phyloP scores from a whole-genome alignment of 2,888 invertebrate genomes.

The Altica lythri region DNA sequence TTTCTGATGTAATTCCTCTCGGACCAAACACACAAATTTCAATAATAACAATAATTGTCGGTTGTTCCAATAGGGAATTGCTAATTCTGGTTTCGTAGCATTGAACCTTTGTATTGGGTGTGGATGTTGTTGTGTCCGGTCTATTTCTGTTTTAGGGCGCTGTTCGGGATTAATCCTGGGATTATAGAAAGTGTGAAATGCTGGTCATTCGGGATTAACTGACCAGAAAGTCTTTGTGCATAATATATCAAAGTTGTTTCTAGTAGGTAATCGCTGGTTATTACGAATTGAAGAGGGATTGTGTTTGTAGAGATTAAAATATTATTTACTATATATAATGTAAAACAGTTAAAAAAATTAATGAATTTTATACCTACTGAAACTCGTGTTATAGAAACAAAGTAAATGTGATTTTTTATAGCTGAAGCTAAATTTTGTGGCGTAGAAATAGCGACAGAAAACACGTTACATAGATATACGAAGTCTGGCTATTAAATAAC shows the following conservation, averaged over 20 bases:
- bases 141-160: background rate
- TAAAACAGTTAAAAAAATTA: no score
- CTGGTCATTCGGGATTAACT: conserved; percentile 43
- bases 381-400: no score
- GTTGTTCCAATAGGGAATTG: conserved; percentile 1
- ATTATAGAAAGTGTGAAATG: conserved; percentile 48
- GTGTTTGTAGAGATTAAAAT: no score
- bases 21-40: no score
- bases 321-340: no score
- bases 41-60: conserved; percentile 1
- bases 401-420: no score
- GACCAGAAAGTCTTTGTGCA: conserved; percentile 42
- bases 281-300: background rate
- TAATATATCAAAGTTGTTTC: conserved; percentile 41
- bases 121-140: conserved; percentile 12
- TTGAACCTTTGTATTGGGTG: conserved; percentile 15
- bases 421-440: no score
- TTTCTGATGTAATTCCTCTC: no score
- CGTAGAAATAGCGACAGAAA: no score
- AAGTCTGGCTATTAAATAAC: no score
- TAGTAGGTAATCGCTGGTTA: conserved; percentile 6
- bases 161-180: conserved; percentile 32
- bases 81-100: background rate
- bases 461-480: no score
- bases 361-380: no score